Evolutionary conservation across 2,888 invertebrate species (phyloP).

Genomic region (Apamea crenata): DNA sequence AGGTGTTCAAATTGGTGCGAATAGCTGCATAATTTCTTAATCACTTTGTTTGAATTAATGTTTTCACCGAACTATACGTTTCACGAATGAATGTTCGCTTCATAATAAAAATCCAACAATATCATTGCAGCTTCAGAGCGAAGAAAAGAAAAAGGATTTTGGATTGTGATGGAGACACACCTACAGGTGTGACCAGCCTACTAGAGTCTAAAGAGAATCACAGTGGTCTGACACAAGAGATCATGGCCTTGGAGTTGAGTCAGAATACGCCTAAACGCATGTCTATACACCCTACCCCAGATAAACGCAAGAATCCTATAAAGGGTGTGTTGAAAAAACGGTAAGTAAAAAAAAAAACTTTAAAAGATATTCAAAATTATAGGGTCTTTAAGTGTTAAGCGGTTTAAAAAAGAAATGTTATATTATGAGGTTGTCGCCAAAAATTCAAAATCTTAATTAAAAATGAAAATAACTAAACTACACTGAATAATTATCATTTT

Average conservation of each 20-base stretch:
- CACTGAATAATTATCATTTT: not conserved
- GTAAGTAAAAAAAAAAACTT: slow-evolving; percentile 69
- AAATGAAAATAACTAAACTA: no score
- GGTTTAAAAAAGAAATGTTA: no score
- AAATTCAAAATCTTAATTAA: not conserved
- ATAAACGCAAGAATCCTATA: slow-evolving; percentile 87
- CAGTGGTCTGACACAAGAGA: slow-evolving; percentile 93
- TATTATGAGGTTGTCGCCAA: not conserved
- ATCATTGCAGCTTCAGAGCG: slow-evolving; percentile 84
- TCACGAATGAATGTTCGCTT: not conserved
- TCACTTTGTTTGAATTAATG: not conserved
- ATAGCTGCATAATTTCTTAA: not conserved
- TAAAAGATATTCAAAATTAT: not conserved
- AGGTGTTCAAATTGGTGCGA: not conserved
- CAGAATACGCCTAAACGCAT: slow-evolving; percentile 92
- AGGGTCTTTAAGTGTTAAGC: not conserved
- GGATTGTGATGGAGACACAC: slow-evolving; percentile 86
- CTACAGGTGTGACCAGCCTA: slow-evolving; percentile 85
- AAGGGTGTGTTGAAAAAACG: slow-evolving; percentile 91
- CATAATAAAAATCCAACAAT: not conserved
- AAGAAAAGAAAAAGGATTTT: slow-evolving; percentile 91
- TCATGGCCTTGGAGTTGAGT: slow-evolving; percentile 92
- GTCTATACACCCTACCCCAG: slow-evolving; percentile 88
- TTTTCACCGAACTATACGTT: not conserved
- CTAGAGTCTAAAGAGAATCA: slow-evolving; percentile 86